Percentiles rank a stretch among this genome's conserved stretches.
Conservation (phyloP, 2,797 vertebrate species). For the Capromys pilorides region DNA sequence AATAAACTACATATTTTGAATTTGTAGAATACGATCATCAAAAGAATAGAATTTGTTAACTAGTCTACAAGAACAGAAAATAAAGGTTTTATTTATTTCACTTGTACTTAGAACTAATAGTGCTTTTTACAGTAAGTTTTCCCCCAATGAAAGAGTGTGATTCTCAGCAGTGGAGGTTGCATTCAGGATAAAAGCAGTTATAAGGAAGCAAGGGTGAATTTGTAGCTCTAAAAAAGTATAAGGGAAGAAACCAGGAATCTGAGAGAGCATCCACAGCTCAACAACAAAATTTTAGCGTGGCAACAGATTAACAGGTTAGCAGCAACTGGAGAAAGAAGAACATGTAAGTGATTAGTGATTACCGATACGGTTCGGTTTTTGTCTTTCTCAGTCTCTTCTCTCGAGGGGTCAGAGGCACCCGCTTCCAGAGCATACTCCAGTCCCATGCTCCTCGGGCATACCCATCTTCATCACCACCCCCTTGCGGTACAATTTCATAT, state of each 20-base stretch:
- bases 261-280: background rate
- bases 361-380: constrained; percentile 99
- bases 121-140: background rate
- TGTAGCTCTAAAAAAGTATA: background rate
- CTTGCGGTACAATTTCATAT: constrained; percentile 93
- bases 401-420: constrained; percentile 93
- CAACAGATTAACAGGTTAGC: constrained; percentile 80
- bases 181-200: constrained; percentile 34
- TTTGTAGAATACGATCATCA: background rate
- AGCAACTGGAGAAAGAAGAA: constrained; percentile 76
- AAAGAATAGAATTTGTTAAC: constrained; percentile 38
- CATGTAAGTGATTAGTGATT: constrained; percentile 89
- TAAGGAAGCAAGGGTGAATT: constrained; percentile 40
- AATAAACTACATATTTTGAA: constrained; percentile 21
- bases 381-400: constrained; percentile 95
- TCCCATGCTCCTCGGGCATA: constrained; percentile 99
- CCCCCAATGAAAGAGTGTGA: background rate
- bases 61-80: background rate
- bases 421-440: constrained; percentile 99
- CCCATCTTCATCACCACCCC: constrained; percentile 96
- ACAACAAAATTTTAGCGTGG: background rate
- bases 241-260: constrained; percentile 27
- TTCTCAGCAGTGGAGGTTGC: background rate
- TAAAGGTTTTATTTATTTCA: background rate
- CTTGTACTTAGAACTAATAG: constrained; percentile 3